Evolutionary conservation across 2,113 vertebrate species (phyloP), one percentile per base, ranked within the genome.

Genomic region (Dasyornis broadbenti): DNA sequence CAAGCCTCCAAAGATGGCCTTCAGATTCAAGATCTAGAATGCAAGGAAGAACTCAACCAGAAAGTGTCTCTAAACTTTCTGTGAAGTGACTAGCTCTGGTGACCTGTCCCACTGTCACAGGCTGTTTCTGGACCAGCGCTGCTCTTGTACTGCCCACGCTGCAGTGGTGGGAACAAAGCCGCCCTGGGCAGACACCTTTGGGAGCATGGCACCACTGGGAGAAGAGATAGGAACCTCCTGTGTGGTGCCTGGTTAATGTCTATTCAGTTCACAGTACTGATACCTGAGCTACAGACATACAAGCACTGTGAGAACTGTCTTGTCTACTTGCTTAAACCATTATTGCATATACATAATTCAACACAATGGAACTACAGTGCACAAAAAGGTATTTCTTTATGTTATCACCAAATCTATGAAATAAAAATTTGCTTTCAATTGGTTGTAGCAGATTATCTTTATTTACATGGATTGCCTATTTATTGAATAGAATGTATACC

Each of bases 261-360:
- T 59, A 9, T 42, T 89, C 39, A 24, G 16, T 13, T 75, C 24
- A 33, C 28, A 13, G 30, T 6, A 13, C 15, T 40, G 18, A 27
- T 11, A 7, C 11, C 39, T 10, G 16, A 22, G 37, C 39, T n/a
- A n/a, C 0, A 42, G 24, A 30, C 11, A 22, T 2, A 24, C 2
- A 21, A 63, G 19, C 30, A 52, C 49, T 35, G 9, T 53, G 59
- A 65, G 13, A 44, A 37, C 14, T 30, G 15, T 31, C 47, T 33
- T 16, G 2, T 39, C 70, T 68, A 8, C 26, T 40, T 70, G 59
- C 27, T 73, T 30, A 28, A 88, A 61, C 73, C 44, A 27, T 24
- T 82, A 24, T 2, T 68, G 30, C 24, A 10, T 17, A 24, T 4
- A 56, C 17, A 42, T n/a, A 57, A 82, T 31, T 66, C 28, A 60